phyloP scores from a whole-genome alignment of 2,113 vertebrate genomes.

The Chlamydotis undulata region DNA sequence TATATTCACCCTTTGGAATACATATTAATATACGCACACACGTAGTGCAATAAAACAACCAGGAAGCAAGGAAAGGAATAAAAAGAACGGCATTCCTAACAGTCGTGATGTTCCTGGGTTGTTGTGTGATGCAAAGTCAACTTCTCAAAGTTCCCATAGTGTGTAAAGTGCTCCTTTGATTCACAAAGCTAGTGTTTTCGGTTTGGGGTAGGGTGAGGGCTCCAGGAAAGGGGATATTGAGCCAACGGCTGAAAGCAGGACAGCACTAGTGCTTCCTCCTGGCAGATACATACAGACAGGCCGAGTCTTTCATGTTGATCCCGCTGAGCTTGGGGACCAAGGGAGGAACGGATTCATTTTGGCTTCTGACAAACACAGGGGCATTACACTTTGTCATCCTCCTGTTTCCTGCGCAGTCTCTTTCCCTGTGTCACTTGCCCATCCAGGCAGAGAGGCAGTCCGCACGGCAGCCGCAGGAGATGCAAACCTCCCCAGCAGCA shows the following conservation, averaged over 20 bases:
- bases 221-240: background rate
- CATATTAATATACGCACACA: constrained; percentile 51
- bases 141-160: constrained; percentile 36
- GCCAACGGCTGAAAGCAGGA: constrained; percentile 19
- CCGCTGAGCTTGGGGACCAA: background rate
- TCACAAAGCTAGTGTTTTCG: constrained; percentile 74
- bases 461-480: background rate
- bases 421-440: background rate
- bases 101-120: constrained; percentile 33
- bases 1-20: constrained; percentile 38
- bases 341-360: background rate
- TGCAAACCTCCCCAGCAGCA: background rate
- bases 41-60: constrained; percentile 60
- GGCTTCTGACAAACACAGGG: background rate
- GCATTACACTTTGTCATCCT: background rate
- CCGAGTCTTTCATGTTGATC: background rate
- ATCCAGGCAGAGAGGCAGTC: background rate
- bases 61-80: constrained; percentile 58
- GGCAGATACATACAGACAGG: background rate
- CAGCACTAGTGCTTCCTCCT: background rate
- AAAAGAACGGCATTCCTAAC: constrained; percentile 49
- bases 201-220: background rate
- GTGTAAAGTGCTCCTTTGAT: constrained; percentile 81
- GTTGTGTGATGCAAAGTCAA: constrained; percentile 28
- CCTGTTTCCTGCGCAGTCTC: background rate